Evolutionary conservation across 1,140 invertebrate species (phyloP).

Genomic region (Propsilocerus akamusi): DNA sequence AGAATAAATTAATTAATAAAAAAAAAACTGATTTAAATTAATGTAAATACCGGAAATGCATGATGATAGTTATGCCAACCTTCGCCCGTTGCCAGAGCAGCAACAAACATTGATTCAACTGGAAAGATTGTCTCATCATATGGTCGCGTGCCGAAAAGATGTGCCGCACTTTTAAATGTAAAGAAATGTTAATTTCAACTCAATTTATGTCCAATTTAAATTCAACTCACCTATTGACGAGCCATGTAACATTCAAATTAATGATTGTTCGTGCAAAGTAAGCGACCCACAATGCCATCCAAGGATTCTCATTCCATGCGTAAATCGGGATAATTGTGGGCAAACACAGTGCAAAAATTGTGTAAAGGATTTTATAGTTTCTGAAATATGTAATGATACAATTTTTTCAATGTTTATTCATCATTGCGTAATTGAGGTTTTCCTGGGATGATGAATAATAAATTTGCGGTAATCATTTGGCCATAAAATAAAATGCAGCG

Average conservation of each 20-base stretch:
- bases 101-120: slow-evolving; percentile 32
- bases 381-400: slow-evolving; percentile 24
- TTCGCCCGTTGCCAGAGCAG: slow-evolving; percentile 32
- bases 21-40: too few relatives aligned
- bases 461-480: neutral
- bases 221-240: too few relatives aligned
- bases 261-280: slow-evolving; percentile 48
- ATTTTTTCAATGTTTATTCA: too few relatives aligned
- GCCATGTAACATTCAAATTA: slow-evolving; percentile 63
- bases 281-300: slow-evolving; percentile 30
- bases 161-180: too few relatives aligned
- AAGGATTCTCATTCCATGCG: slow-evolving; percentile 46
- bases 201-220: too few relatives aligned
- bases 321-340: slow-evolving; percentile 49
- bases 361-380: slow-evolving; percentile 45
- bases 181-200: too few relatives aligned
- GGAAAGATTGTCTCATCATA: slow-evolving; percentile 43
- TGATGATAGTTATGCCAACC: slow-evolving; percentile 70
- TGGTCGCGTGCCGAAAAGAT: slow-evolving; percentile 42
- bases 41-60: slow-evolving; percentile 8
- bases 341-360: slow-evolving; percentile 42
- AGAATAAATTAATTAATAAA: too few relatives aligned
- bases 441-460: neutral
- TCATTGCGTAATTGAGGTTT: too few relatives aligned
- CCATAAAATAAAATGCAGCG: neutral